Base-by-base conservation (phyloP, 2,888 invertebrate species). In the Hemithea aestivaria region DNA sequence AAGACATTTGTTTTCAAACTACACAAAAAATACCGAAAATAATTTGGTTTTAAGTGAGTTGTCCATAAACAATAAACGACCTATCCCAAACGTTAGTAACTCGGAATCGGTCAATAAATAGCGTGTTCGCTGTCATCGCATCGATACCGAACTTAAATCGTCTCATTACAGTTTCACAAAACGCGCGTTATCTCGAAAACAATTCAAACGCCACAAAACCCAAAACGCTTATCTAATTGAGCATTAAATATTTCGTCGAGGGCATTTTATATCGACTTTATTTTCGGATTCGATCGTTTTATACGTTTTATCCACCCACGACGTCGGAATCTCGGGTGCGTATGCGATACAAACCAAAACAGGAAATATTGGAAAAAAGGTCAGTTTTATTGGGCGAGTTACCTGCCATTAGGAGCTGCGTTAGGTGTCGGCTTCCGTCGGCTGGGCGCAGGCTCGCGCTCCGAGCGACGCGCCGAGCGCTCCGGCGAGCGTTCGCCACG, bases 191-290 rank as follows among this genome's bases (percentile, higher is more conserved):
- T 73, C 73, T 73, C 66, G 56, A 73, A 78, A 80, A 84, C 82
- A 80, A 82, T 82, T 79, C 77, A 71, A 79, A 76, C 76, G 72
- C 73, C 74, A 80, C 79, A 75, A 77, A 83, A 79, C 75, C 78
- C 70, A 82, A 81, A 84, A 80, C 79, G 80, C 79, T 83, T 84
- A 84, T 83, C 83, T 84, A 85, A 84, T 84, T 85, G 82, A 84
- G 83, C 77, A 82, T 84, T 83, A 84, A 84, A 82, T 81, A 84
- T 81, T 82, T 87, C 85, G 74, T 81, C 81, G 84, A 78, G 76
- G 70, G 70, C 75, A 82, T 82, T 83, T 83, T 82, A 82, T 84
- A 78, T 80, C 73, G 65, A 73, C 76, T 85, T 83, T 81, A 81
- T 84, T 77, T 80, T 79, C 62, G 70, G 62, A 74, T 69, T 68